A percentile compares a stretch with the other conserved stretches of the same genome.
phyloP scores from a whole-genome alignment of 2,888 invertebrate genomes.

The Tubiluchus corallicola region DNA sequence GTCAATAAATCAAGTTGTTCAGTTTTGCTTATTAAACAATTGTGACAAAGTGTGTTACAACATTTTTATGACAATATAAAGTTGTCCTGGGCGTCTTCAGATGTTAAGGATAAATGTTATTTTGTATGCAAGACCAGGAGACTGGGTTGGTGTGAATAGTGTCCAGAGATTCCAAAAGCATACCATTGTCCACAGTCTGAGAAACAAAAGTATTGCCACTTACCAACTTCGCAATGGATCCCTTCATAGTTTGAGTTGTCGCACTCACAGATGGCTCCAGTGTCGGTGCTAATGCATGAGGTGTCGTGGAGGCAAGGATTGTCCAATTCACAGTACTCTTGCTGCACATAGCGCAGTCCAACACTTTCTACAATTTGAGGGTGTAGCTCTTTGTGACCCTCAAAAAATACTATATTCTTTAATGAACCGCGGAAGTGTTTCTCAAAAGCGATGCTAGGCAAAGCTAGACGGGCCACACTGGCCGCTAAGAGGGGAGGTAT shows the following conservation, averaged over 20 bases:
- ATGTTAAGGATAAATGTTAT: too few species aligned
- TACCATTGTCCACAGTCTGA: too few species aligned
- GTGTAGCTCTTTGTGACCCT: not conserved
- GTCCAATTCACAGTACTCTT: not conserved
- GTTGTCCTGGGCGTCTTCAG: too few species aligned
- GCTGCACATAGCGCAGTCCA: not conserved
- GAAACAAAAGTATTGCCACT: too few species aligned
- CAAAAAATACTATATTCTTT: not conserved
- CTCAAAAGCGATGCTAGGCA: slow-evolving; percentile 3
- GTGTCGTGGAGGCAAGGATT: not conserved
- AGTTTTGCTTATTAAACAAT: too few species aligned
- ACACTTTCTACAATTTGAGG: not conserved
- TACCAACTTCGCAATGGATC: not conserved
- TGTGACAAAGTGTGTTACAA: too few species aligned
- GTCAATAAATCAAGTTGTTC: too few species aligned
- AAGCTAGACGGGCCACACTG: not conserved
- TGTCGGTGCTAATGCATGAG: not conserved
- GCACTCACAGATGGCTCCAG: not conserved
- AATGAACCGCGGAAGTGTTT: not conserved
- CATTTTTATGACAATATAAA: too few species aligned
- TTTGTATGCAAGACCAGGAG: too few species aligned
- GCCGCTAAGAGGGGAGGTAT: not conserved
- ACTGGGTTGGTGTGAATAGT: too few species aligned
- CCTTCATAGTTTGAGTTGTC: not conserved
- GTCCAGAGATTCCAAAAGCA: too few species aligned